Conservation (phyloP, 2,113 vertebrate genomes). For the Motacilla tschutschensis region DNA sequence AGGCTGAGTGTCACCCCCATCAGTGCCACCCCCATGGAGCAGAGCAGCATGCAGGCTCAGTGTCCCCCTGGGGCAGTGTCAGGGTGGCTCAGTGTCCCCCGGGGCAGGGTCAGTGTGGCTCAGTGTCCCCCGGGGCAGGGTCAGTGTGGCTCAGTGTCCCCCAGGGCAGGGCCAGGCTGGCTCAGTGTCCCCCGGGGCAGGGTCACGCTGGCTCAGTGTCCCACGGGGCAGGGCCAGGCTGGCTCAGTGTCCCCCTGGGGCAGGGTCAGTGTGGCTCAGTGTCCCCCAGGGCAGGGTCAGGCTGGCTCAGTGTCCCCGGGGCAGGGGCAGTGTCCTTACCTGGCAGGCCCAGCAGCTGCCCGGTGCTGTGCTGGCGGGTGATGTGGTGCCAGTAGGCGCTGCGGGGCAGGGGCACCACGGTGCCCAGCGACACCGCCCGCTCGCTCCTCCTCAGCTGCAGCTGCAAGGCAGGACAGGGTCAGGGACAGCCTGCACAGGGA, state of each 20-base stretch:
- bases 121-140: no score
- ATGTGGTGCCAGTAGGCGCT: slow-evolving; percentile 85
- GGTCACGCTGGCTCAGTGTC: no score
- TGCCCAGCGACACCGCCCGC: slow-evolving; percentile 70
- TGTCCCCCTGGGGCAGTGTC: neutral
- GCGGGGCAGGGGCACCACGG: slow-evolving; percentile 78
- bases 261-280: no score
- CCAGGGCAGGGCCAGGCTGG: no score
- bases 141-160: no score
- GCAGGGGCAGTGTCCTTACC: slow-evolving; percentile 39
- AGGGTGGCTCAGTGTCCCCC: no score
- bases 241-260: no score
- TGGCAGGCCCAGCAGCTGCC: slow-evolving; percentile 74
- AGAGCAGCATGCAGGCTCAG: neutral
- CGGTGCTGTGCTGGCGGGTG: slow-evolving; percentile 73
- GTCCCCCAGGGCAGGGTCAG: no score
- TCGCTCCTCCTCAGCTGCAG: slow-evolving; percentile 79
- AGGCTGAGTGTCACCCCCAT: neutral
- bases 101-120: no score
- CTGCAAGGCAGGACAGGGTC: slow-evolving; percentile 24
- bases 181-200: no score
- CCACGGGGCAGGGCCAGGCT: no score
- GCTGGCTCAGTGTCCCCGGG: no score
- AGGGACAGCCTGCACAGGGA: neutral
- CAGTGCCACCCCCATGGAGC: neutral